phyloP scores from a whole-genome alignment of 2,113 vertebrate species.

The Arizona elegans region DNA sequence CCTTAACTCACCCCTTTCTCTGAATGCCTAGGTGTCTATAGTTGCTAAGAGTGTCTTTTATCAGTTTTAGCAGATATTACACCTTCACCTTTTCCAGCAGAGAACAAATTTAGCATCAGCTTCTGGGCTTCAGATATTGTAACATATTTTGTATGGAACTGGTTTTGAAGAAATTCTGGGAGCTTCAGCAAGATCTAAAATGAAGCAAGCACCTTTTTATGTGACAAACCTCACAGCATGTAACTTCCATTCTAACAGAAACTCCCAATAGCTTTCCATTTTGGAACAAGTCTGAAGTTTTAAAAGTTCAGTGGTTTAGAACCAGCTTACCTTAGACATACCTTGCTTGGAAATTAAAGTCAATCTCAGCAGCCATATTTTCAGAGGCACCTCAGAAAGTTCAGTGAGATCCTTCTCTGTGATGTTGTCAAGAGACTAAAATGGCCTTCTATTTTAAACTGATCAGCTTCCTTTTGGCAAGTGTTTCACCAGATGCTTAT shows the following conservation, averaged over 20 bases:
- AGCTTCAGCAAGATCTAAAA: not conserved
- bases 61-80: not conserved
- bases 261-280: not conserved
- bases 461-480: not conserved
- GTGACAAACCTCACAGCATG: not conserved
- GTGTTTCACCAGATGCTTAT: not conserved
- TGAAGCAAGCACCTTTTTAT: not conserved
- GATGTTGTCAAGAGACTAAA: not conserved
- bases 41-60: not conserved
- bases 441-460: not conserved
- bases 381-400: not conserved
- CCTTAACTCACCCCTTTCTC: not conserved
- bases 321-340: not conserved
- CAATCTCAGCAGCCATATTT: not conserved
- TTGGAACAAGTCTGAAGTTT: not conserved
- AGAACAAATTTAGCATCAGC: not conserved
- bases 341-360: not conserved
- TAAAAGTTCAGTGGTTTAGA: not conserved
- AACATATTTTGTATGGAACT: not conserved
- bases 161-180: not conserved
- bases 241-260: not conserved
- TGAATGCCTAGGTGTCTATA: not conserved
- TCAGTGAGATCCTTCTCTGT: not conserved
- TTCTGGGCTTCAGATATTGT: not conserved
- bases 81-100: not conserved